Base-by-base conservation (phyloP, 2,113 vertebrate species). In the Numida meleagris region DNA sequence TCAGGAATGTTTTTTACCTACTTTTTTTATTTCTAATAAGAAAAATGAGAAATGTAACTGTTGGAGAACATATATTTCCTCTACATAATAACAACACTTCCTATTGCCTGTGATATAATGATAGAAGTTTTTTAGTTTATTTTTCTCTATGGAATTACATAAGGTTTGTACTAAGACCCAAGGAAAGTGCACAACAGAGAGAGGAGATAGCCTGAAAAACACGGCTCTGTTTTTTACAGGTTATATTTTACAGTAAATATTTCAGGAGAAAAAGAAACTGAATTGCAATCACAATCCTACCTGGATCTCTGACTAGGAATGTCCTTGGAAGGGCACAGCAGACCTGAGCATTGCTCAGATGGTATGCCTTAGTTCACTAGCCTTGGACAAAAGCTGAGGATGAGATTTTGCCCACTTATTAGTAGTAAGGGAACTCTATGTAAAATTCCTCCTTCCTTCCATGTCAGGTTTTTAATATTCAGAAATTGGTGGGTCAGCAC, bases 101-200 rank as follows among this genome's bases (percentile, higher is more conserved):
- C 15, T 14, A 58, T 13, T 42, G 27, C 25, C 13, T 74, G 21
- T 91, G 62, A 58, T 57, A 53, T n/a, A 87, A 85, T 50, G 11
- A 66, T 48, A 72, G 15, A 79, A 88, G 5, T 11, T 86, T 88
- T 91, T 72, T 23, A 40, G 53, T 66, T 80, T 82, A 29, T 77
- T 93, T 91, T 93, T 80, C 46, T 71, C 34, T 74, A n/a, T 61
- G 53, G 89, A 95, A 89, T 85, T 88, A 70, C 27, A 40, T 13
- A 79, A 85, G 46, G 14, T 59, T 95, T 81, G 36, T 75, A 3
- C 50, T 76, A 75, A 91, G 48, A 62, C 18, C 31, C 57, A 33
- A 65, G 58, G 61, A 67, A 67, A 87, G n/a, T 31, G 24, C 12
- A 50, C 43, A 82, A 82, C 21, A 82, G 55, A 71, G 34, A 29